These are phyloP conservation scores for Conus ventricosus DNA, from an alignment of 1,140 invertebrate species.

Conservation along the genomic window DNA sequence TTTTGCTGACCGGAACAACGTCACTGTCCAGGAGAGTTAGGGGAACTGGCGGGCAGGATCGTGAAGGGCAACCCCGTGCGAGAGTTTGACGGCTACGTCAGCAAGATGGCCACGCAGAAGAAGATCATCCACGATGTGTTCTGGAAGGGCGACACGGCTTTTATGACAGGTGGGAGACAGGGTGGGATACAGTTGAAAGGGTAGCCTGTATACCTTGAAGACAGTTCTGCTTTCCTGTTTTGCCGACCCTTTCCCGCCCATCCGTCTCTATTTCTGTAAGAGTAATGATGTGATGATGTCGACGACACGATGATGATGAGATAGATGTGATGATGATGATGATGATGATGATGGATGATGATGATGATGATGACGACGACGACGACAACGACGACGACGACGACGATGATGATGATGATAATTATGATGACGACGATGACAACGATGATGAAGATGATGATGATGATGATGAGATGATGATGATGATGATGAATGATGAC, in stretches of 20 bases:
- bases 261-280: not conserved
- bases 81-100: conserved; percentile 88
- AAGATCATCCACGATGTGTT: conserved; percentile 95
- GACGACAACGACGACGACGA: not conserved
- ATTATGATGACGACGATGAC: too few species aligned
- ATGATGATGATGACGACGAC: conserved; percentile 1
- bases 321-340: not conserved
- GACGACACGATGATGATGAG: too few species aligned
- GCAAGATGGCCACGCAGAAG: conserved; percentile 92
- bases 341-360: not conserved
- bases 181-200: too few species aligned
- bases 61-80: conserved; percentile 79
- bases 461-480: too few species aligned
- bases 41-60: conserved; percentile 98
- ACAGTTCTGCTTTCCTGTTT: not conserved
- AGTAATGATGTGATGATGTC: not conserved
- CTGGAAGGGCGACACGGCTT: conserved; percentile 90
- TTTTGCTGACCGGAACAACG: too few species aligned
- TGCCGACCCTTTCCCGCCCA: not conserved
- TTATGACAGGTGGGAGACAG: conserved; percentile 85
- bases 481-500: too few species aligned
- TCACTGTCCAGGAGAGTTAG: conserved; percentile 84
- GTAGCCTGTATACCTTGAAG: not conserved
- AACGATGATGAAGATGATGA: too few species aligned
- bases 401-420: too few species aligned